These are phyloP conservation scores for Heterotis niloticus DNA, from an alignment of 2,113 vertebrate genomes.

Conservation along the genomic window DNA sequence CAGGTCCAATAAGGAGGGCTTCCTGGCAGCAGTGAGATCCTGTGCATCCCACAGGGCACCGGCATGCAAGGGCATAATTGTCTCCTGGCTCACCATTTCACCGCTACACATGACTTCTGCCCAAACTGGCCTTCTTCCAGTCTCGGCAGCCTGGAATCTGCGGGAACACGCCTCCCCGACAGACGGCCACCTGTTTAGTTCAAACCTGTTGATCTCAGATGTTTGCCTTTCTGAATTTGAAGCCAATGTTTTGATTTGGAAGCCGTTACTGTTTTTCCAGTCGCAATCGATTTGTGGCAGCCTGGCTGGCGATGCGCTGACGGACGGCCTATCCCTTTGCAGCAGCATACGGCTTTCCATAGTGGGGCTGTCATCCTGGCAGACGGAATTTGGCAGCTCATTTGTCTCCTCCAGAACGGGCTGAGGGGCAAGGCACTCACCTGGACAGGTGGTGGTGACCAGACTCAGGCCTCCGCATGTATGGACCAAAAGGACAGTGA, in stretches of 20 bases:
- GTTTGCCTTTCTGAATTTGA: conserved; percentile 49
- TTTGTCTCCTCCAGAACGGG: conserved; percentile 4
- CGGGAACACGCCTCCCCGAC: conserved; percentile 19
- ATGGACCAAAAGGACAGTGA: neutral
- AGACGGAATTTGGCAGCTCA: neutral
- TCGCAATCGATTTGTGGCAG: conserved; percentile 60
- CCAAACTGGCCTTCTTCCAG: conserved; percentile 39
- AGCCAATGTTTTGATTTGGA: conserved; percentile 67
- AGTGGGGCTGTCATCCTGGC: conserved; percentile 57
- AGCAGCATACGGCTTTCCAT: conserved; percentile 46
- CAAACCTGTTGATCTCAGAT: conserved; percentile 54
- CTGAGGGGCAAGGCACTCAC: neutral
- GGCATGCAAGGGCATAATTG: conserved; percentile 37
- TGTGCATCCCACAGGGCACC: conserved; percentile 26
- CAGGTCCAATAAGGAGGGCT: too few relatives aligned
- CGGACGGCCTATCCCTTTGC: conserved; percentile 54
- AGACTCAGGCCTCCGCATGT: neutral
- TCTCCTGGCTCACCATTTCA: conserved; percentile 28
- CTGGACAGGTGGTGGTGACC: neutral
- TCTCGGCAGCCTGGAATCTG: conserved; percentile 48
- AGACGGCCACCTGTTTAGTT: conserved; percentile 42
- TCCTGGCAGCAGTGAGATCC: conserved; percentile 12
- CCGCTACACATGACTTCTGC: conserved; percentile 48
- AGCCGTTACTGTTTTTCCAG: conserved; percentile 63
- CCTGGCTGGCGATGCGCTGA: conserved; percentile 52